phyloP scores from a whole-genome alignment of 1,140 invertebrate genomes.

The Polypedilum vanderplanki region DNA sequence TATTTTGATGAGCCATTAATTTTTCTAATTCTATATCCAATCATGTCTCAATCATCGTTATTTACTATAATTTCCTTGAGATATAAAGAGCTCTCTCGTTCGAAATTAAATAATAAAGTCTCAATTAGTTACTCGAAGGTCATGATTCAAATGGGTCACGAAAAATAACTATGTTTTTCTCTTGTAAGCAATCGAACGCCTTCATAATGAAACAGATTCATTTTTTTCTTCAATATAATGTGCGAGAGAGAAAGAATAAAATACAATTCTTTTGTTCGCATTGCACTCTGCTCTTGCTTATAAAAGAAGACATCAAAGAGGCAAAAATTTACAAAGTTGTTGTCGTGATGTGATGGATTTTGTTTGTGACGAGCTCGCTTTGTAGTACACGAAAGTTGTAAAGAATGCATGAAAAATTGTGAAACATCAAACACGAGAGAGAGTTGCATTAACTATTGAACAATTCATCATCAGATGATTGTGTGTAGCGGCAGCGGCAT shows the following conservation, averaged over 20 bases:
- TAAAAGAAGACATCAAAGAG: not conserved
- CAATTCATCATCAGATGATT: no score
- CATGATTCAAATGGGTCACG: slow-evolving; percentile 20
- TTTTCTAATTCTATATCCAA: not conserved
- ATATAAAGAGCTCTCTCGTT: not conserved
- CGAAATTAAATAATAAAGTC: not conserved
- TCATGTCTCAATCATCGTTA: not conserved
- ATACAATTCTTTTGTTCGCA: not conserved
- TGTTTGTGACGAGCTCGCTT: not conserved
- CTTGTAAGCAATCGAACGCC: not conserved
- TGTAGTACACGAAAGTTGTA: not conserved
- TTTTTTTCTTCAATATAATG: not conserved
- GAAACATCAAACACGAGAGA: no score
- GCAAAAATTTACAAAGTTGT: not conserved
- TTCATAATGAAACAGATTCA: slow-evolving; percentile 19
- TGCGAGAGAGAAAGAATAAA: not conserved
- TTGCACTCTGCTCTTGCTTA: no score
- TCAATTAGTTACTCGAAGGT: slow-evolving; percentile 18
- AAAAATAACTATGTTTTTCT: not conserved
- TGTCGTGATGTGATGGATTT: not conserved
- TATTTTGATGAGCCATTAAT: slow-evolving; percentile 17
- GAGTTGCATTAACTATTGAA: no score
- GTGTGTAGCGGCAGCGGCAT: not conserved
- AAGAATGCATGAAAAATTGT: no score
- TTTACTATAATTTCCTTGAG: not conserved